Percentiles rank a stretch among this genome's conserved stretches.
These are phyloP conservation scores for Caenorhabditis tropicalis DNA, from an alignment of 1,140 invertebrate species.

Conservation along the genomic window DNA sequence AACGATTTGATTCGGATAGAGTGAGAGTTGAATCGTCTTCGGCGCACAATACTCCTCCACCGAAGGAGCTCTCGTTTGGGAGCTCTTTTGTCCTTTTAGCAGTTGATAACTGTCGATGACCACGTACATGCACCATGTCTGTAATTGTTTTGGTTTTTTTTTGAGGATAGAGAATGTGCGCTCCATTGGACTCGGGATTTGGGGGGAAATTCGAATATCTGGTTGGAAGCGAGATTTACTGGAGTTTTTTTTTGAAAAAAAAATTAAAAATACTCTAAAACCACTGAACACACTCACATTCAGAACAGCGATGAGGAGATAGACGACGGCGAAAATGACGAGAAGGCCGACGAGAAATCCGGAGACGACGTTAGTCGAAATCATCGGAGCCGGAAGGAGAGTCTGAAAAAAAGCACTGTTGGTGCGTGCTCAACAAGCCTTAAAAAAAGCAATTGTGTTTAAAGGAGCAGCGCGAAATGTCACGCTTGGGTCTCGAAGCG, in stretches of 20 bases:
- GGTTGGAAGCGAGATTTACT: not conserved
- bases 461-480: too few relatives aligned
- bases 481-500: too few relatives aligned
- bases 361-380: not conserved
- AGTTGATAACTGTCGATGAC: conserved; percentile 33
- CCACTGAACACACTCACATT: not conserved
- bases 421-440: too few relatives aligned
- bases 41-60: conserved; percentile 26
- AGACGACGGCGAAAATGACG: not conserved
- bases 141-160: too few relatives aligned
- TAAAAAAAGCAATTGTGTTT: too few relatives aligned
- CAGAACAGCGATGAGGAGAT: not conserved
- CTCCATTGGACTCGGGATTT: not conserved
- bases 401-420: not conserved
- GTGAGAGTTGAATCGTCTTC: conserved; percentile 16
- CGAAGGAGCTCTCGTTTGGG: not conserved
- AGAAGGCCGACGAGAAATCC: conserved; percentile 5
- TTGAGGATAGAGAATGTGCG: not conserved
- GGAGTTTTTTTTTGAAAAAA: too few relatives aligned
- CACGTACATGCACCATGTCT: conserved; percentile 37
- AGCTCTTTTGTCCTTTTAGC: not conserved
- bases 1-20: conserved; percentile 15
- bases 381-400: conserved; percentile 6
- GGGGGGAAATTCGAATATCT: not conserved
- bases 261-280: too few relatives aligned